Percentiles rank a stretch among this genome's conserved stretches.
Conservation (phyloP, 1,140 invertebrate genomes). For the Coptotermes formosanus region DNA sequence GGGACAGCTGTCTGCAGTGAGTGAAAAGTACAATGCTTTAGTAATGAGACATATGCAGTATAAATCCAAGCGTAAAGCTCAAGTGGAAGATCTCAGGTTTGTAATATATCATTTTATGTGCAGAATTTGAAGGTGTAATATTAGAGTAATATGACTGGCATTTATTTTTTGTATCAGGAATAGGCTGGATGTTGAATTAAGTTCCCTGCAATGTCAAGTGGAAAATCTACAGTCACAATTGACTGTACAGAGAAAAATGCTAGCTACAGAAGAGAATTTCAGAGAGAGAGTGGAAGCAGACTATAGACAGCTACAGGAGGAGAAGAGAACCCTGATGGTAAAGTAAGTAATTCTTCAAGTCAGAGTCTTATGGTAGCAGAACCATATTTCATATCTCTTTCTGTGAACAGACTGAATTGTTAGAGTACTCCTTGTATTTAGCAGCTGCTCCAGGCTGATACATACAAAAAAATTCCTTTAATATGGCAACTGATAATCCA, state of each 20-base stretch:
- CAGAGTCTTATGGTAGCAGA: background rate
- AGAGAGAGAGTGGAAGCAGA: conserved; percentile 44
- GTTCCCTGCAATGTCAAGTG: conserved; percentile 42
- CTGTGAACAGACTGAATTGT: too few relatives aligned
- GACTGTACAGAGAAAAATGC: conserved; percentile 42
- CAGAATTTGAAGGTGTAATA: too few relatives aligned
- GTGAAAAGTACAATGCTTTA: conserved; percentile 45
- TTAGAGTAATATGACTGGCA: background rate
- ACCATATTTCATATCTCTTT: background rate
- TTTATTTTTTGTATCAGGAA: conserved; percentile 36
- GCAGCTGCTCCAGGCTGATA: too few relatives aligned
- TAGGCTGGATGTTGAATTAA: conserved; percentile 41
- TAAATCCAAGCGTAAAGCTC: conserved; percentile 45
- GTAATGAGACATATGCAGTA: conserved; percentile 44
- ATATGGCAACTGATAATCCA: too few relatives aligned
- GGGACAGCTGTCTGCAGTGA: conserved; percentile 40
- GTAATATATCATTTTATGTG: background rate
- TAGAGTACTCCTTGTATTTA: too few relatives aligned
- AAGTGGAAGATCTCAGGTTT: conserved; percentile 44
- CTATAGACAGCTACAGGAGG: conserved; percentile 43
- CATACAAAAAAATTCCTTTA: too few relatives aligned
- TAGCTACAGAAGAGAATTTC: conserved; percentile 44
- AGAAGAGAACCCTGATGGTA: conserved; percentile 42
- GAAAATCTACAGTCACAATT: conserved; percentile 43
- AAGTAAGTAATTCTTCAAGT: conserved; percentile 36